phyloP scores from a whole-genome alignment of 2,113 vertebrate genomes.

The Dicaeum eximium region DNA sequence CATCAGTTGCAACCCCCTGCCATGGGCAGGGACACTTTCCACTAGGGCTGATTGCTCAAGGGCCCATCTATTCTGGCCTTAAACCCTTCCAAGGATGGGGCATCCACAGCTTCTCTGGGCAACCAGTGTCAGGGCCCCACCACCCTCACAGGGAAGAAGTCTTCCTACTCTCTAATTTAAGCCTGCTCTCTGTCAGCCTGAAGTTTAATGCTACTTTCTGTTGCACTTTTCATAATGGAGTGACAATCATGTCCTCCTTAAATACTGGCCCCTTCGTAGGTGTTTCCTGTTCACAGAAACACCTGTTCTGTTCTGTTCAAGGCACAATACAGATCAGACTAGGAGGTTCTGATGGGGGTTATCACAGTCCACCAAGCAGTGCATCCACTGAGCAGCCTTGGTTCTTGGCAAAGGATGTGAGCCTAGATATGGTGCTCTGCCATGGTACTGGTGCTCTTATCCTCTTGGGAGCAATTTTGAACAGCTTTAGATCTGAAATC shows the following conservation, averaged over 20 bases:
- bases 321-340: not conserved
- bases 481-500: not conserved
- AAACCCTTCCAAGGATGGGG: not conserved
- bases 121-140: not conserved
- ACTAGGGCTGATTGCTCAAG: not conserved
- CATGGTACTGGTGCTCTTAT: not conserved
- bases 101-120: not conserved
- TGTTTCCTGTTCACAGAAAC: not conserved
- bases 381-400: not conserved
- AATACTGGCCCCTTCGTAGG: not conserved
- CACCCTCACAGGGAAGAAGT: not conserved
- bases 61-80: not conserved
- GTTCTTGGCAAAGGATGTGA: not conserved
- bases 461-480: not conserved
- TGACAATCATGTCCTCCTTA: not conserved
- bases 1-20: not conserved
- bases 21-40: not conserved
- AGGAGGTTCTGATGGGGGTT: not conserved
- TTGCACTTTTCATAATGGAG: not conserved
- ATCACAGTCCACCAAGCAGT: not conserved
- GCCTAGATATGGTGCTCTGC: not conserved
- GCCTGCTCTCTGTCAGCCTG: not conserved
- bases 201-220: not conserved
- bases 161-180: not conserved
- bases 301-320: too few relatives aligned